Conservation (phyloP, 2,888 invertebrate species). For the Troides aeacus region DNA sequence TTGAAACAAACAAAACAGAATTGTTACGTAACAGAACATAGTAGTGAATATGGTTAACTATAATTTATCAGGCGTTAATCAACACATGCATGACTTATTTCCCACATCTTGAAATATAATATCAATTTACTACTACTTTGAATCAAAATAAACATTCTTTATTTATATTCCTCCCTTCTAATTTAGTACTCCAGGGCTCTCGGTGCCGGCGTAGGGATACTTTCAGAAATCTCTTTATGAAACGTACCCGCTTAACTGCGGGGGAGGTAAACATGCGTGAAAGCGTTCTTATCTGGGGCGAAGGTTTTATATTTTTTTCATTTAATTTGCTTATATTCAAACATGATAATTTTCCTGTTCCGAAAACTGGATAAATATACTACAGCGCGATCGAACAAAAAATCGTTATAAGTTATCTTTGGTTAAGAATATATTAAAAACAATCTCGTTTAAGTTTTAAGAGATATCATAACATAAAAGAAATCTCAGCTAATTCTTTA, state of each 20-base stretch:
- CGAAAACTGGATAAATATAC: background rate
- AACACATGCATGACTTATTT: too few relatives aligned
- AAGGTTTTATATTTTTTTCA: constrained; percentile 40
- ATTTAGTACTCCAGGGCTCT: constrained; percentile 22
- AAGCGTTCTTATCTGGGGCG: constrained; percentile 40
- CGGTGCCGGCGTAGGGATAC: constrained; percentile 13
- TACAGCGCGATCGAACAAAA: background rate
- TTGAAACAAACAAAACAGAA: too few relatives aligned
- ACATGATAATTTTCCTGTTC: constrained; percentile 14
- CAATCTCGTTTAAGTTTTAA: background rate
- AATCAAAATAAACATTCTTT: constrained; percentile 15
- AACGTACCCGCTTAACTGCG: constrained; percentile 20
- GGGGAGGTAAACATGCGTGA: constrained; percentile 38
- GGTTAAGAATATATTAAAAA: too few relatives aligned
- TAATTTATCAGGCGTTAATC: background rate
- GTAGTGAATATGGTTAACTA: background rate
- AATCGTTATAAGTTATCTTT: background rate
- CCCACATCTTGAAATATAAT: too few relatives aligned
- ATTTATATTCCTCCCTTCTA: constrained; percentile 27
- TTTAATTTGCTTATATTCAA: constrained; percentile 35
- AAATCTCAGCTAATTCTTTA: background rate
- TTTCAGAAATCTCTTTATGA: constrained; percentile 26
- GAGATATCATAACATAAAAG: background rate
- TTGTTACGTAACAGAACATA: too few relatives aligned
- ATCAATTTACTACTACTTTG: background rate